A percentile compares a stretch with the other conserved stretches of the same genome.
phyloP scores from a whole-genome alignment of 2,888 invertebrate species.

The Hyposoter dolosus region DNA sequence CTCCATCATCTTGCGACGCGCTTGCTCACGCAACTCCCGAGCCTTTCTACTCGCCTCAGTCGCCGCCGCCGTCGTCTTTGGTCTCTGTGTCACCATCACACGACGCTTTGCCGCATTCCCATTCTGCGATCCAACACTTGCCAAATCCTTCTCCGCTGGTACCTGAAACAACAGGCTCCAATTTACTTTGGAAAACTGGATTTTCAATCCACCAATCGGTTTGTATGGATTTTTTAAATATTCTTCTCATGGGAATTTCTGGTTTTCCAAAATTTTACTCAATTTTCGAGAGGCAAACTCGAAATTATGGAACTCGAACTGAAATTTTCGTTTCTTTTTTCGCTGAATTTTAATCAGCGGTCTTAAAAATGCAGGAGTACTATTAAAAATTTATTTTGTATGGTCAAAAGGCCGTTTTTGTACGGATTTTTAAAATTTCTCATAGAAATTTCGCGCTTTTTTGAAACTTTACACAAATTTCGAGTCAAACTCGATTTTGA shows the following conservation, averaged over 20 bases:
- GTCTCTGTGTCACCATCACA: constrained; percentile 75
- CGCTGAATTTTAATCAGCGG: too few species aligned
- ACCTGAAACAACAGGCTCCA: constrained; percentile 70
- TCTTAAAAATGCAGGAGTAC: too few species aligned
- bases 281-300: too few species aligned
- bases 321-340: too few species aligned
- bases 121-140: constrained; percentile 74
- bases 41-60: constrained; percentile 85
- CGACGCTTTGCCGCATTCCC: constrained; percentile 79
- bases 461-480: neutral
- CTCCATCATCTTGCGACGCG: constrained; percentile 93
- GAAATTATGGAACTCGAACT: too few species aligned
- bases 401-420: too few species aligned
- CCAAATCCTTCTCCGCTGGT: constrained; percentile 75
- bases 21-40: constrained; percentile 88
- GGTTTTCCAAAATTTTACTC: too few species aligned
- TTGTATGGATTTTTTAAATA: neutral
- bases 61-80: constrained; percentile 78
- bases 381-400: too few species aligned
- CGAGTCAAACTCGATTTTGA: neutral
- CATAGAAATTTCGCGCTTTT: too few species aligned
- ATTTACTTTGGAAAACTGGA: neutral
- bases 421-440: too few species aligned
- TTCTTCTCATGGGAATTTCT: too few species aligned
- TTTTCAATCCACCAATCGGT: neutral